A percentile compares a stretch with the other conserved stretches of the same genome.
Conservation (phyloP, 1,140 invertebrate genomes). For the Trichonephila clavata region DNA sequence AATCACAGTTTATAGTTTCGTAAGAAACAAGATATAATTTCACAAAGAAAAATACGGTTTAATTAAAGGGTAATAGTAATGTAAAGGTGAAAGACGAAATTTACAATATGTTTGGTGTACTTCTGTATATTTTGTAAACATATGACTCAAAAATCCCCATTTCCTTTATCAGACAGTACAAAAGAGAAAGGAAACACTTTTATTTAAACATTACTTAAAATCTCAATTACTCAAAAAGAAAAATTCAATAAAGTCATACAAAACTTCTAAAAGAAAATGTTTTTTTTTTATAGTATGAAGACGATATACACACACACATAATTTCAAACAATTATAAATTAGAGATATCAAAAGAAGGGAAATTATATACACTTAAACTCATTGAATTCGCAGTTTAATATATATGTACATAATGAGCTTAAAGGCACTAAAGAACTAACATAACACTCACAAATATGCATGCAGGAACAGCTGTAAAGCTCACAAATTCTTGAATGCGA, state of each 20-base stretch:
- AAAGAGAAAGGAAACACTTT: background rate
- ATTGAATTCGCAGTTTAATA: background rate
- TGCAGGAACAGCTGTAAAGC: slow-evolving; percentile 57
- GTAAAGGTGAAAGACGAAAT: background rate
- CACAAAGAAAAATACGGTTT: background rate
- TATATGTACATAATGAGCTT: slow-evolving; percentile 4
- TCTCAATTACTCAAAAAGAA: no score
- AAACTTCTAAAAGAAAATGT: no score
- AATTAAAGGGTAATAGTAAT: background rate
- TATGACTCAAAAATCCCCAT: background rate
- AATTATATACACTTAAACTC: background rate
- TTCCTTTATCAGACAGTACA: background rate
- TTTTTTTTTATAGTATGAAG: no score
- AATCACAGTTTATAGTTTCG: slow-evolving; percentile 56
- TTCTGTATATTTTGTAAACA: background rate
- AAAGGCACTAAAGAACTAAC: slow-evolving; percentile 24
- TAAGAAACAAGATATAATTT: slow-evolving; percentile 19
- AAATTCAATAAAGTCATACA: no score
- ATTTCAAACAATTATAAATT: background rate
- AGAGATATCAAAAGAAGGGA: background rate
- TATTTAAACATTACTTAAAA: background rate
- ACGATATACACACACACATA: no score
- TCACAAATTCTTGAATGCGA: slow-evolving; percentile 5
- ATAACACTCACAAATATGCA: background rate
- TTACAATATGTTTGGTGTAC: background rate